Percentiles rank a stretch among this genome's conserved stretches.
Evolutionary conservation across 2,113 vertebrate species (phyloP).

Genomic region (Pongo abelii): DNA sequence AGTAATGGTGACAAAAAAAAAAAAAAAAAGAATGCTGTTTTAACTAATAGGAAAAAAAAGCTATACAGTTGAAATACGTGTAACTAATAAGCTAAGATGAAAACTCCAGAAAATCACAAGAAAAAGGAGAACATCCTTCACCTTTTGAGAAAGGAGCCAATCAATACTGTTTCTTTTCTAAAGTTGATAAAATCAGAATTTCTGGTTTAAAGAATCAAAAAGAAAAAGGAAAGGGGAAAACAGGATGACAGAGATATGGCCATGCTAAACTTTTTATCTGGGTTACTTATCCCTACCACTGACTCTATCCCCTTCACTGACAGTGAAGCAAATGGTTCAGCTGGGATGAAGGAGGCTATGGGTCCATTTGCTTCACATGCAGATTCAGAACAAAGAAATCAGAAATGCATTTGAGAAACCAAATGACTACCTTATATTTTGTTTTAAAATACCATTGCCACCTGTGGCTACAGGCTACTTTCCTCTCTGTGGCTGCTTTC

Average conservation of each 20-base stretch:
- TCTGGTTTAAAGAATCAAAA: neutral
- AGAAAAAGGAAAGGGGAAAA: neutral
- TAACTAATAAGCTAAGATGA: neutral
- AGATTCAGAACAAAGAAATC: slow-evolving; percentile 51
- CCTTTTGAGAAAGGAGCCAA: neutral
- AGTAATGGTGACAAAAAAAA: neutral
- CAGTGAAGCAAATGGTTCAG: neutral
- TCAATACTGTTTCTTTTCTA: neutral
- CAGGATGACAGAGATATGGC: neutral
- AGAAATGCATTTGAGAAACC: slow-evolving; percentile 39
- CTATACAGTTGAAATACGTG: neutral
- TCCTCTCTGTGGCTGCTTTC: neutral
- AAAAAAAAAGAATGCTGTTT: neutral
- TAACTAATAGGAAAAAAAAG: neutral
- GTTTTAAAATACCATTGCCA: slow-evolving; percentile 51
- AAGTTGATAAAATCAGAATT: neutral
- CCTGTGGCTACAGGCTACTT: slow-evolving; percentile 38
- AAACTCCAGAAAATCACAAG: neutral
- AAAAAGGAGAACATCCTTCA: neutral
- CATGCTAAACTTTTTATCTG: neutral
- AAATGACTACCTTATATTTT: neutral
- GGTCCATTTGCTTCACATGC: neutral
- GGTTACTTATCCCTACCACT: neutral
- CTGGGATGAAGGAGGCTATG: neutral
- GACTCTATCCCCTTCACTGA: too few relatives aligned